Percentiles rank a stretch among this genome's conserved stretches.
phyloP scores from a whole-genome alignment of 2,113 vertebrate species.

The Pedetes capensis region DNA sequence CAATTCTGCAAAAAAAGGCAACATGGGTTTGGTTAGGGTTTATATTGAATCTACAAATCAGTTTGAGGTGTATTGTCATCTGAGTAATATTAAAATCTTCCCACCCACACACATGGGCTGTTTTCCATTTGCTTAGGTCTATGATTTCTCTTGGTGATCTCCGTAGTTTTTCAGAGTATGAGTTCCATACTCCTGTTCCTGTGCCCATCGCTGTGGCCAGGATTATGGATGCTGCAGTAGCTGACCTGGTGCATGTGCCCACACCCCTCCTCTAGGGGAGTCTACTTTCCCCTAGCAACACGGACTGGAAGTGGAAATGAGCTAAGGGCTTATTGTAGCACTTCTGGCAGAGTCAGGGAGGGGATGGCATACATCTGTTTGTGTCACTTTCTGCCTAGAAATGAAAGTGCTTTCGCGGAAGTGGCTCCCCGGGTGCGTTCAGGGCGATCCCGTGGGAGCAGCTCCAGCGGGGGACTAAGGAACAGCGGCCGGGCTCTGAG shows the following conservation, averaged over 20 bases:
- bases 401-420: too few species aligned
- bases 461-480: too few species aligned
- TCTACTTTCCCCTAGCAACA: background rate
- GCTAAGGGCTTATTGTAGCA: background rate
- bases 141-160: too few species aligned
- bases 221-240: background rate
- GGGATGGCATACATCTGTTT: too few species aligned
- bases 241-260: background rate
- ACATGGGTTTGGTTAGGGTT: background rate
- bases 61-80: background rate
- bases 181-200: background rate
- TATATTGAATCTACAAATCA: background rate
- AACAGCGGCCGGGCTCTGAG: too few species aligned
- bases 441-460: too few species aligned
- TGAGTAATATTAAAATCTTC: background rate
- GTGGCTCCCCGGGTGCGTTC: too few species aligned
- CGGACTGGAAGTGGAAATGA: background rate
- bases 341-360: background rate
- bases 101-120: background rate
- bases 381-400: too few species aligned
- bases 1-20: background rate
- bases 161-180: background rate
- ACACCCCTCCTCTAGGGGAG: background rate
- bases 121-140: background rate
- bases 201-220: background rate